Base-by-base conservation (phyloP, 2,113 vertebrate species). In the Psittacula cyanocephala region DNA sequence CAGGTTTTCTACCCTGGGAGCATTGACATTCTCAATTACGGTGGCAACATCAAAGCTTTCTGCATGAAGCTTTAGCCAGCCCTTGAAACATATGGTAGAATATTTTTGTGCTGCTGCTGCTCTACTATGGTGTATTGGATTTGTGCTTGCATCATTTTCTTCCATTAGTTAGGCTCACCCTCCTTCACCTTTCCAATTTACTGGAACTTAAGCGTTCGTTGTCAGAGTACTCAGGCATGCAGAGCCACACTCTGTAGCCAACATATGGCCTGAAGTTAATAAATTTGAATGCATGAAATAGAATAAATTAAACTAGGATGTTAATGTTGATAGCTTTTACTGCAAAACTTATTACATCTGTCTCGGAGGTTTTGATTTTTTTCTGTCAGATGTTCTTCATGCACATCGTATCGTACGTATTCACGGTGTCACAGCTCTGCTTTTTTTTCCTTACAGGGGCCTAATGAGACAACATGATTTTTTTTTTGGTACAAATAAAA, bases 171-270 rank as follows among this genome's bases (percentile, higher is more conserved):
- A 97, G 93, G 95, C 95, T 97, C 92, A 95, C 96, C 94, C 96
- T 97, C 81, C 92, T 96, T 98, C 97, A 98, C 96, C 96, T 97
- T 97, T 97, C 81, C 86, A 95, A 94, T 97, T 97, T 98, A 96
- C 91, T 95, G 93, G 82, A 97, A 96, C 67, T 96, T 97, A 94
- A 95, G 90, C 97, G 91, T 96, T 97, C 95, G 78, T 95, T 98
- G 95, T 97, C 91, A 97, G 63, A 88, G 90, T 94, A 96, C 95
- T 97, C 95, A 93, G 97, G 95, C 97, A 97, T 97, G 96, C 97
- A 97, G 95, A 98, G 92, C 63, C 47, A 86, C 72, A 78, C 49
- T 97, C 93, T 0, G 2, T 62, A 96, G 81, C 94, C 77, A 96
- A 81, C 95, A 93, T 97, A 97, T 97, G 96, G 96, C 75, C 92